Evolutionary conservation across 1,140 invertebrate genomes (phyloP).

Genomic region (Manduca sexta): DNA sequence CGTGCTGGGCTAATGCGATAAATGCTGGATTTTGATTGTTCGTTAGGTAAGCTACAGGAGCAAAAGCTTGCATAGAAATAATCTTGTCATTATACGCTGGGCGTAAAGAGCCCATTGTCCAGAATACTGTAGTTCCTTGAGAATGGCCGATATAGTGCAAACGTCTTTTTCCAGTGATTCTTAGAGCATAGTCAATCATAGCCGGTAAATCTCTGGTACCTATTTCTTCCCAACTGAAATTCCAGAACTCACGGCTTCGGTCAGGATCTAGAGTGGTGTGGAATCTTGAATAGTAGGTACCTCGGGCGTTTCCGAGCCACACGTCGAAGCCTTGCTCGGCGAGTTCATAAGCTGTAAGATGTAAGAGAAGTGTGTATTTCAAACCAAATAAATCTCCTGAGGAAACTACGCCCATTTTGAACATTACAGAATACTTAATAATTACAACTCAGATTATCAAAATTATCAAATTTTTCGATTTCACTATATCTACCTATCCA

Average conservation of each 20-base stretch:
- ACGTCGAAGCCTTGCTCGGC: constrained; percentile 6
- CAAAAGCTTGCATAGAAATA: constrained; percentile 74
- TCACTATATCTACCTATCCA: no score
- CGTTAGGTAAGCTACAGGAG: constrained; percentile 72
- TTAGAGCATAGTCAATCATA: constrained; percentile 76
- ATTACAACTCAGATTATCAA: no score
- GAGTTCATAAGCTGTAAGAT: constrained; percentile 1
- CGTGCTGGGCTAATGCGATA: constrained; percentile 16
- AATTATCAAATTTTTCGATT: no score
- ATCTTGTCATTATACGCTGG: constrained; percentile 77
- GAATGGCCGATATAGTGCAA: constrained; percentile 70
- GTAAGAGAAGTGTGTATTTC: no score
- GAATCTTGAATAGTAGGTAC: constrained; percentile 3
- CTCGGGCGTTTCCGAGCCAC: constrained; percentile 6
- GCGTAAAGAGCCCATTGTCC: constrained; percentile 74
- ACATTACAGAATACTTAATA: no score
- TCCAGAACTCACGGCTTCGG: constrained; percentile 66
- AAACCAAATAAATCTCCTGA: no score
- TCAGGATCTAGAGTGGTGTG: constrained; percentile 11
- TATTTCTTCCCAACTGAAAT: constrained; percentile 76
- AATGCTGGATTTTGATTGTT: constrained; percentile 51
- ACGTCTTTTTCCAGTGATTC: constrained; percentile 55
- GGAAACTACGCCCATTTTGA: no score
- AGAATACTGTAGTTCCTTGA: constrained; percentile 75
- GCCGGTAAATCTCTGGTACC: constrained; percentile 77